Base-by-base conservation (phyloP, 2,888 invertebrate species). In the Barypeithes pellucidus region DNA sequence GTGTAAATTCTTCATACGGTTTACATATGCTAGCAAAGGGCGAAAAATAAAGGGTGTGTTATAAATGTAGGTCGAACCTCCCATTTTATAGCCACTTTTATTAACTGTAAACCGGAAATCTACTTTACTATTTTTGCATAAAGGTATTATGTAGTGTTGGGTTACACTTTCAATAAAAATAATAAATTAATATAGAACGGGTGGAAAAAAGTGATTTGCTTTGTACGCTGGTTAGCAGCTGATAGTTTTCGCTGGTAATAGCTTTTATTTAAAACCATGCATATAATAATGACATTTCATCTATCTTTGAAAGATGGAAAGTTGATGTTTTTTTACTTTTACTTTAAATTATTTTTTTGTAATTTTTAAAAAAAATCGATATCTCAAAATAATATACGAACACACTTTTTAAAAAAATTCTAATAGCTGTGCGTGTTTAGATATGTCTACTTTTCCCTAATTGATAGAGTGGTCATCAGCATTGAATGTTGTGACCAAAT, bases 91-190 rank as follows among this genome's bases (percentile, higher is more conserved):
- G 20, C 22, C 52, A 65, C 29, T 65, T 52, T 65, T 47, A 39
- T 45, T 33, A 29, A 29, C 29, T 29, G 3, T 18, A 50, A 72
- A 67, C 72, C 72, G 72, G 67, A 67, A 73, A 57, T 57, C 68
- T 73, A 65, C 36, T 68, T 73, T 63, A 62, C 45, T 36, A 60
- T 29, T 73, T 73, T 73, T 73, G 68, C 73, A 73, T 72, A 67
- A 67, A 62, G 45, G 62, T 45, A 61, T 54, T 41, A 57, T 24
- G 9, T n/a, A 41, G 73, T 67, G 57, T 68, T 62, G 33, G 39
- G 67, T 68, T 73, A 73, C 73, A 20, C 33, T 67, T 62, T 52
- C 54, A 18, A 62, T 69, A 43, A 45, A 71, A 65, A 36, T 57
- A 41, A 62, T 41, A 62, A 68, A 62, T 33, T 43, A 39, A 16